A percentile compares a stretch with the other conserved stretches of the same genome.
These are phyloP conservation scores for Echinometra lucunter DNA, from an alignment of 53 echinoderm and acorn worm genomes.

Conservation along the genomic window DNA sequence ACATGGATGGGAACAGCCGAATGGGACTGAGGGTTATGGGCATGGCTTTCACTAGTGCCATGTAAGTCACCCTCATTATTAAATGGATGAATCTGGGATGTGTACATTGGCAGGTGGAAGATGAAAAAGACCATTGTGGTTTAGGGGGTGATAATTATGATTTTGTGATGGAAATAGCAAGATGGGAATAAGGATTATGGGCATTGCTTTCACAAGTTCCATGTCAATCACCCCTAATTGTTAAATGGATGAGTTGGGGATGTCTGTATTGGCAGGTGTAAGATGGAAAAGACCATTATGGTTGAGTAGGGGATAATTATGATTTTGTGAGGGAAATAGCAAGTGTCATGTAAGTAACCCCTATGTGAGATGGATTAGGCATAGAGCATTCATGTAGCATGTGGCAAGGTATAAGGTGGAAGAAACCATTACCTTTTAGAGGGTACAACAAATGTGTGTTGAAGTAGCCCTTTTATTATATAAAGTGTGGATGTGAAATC, in stretches of 20 bases:
- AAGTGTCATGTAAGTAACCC: slow-evolving; percentile 79
- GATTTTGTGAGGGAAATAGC: slow-evolving; percentile 82
- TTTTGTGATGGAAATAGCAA: slow-evolving; percentile 79
- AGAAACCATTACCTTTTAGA: not conserved
- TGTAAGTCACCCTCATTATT: slow-evolving; percentile 75
- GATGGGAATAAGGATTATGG: slow-evolving; percentile 85
- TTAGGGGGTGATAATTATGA: slow-evolving; percentile 86
- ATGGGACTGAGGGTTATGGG: slow-evolving; percentile 93
- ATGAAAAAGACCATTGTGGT: not conserved
- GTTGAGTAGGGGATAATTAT: slow-evolving; percentile 2
- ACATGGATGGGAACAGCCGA: slow-evolving; percentile 81
- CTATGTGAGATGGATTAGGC: not conserved
- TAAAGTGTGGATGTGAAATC: no score
- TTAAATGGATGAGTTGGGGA: not conserved
- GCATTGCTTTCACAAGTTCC: slow-evolving; percentile 82
- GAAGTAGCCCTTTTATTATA: no score
- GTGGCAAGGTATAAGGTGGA: not conserved
- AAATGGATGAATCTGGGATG: not conserved
- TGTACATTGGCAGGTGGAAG: not conserved
- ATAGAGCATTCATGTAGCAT: no score
- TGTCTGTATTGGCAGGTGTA: not conserved
- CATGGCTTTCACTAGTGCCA: slow-evolving; percentile 82
- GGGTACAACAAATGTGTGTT: no score
- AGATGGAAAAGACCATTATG: not conserved
- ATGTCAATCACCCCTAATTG: slow-evolving; percentile 72